Evolutionary conservation across 2,888 invertebrate genomes (phyloP), one percentile per base, ranked within the genome.

Genomic region (Muscina levida): DNA sequence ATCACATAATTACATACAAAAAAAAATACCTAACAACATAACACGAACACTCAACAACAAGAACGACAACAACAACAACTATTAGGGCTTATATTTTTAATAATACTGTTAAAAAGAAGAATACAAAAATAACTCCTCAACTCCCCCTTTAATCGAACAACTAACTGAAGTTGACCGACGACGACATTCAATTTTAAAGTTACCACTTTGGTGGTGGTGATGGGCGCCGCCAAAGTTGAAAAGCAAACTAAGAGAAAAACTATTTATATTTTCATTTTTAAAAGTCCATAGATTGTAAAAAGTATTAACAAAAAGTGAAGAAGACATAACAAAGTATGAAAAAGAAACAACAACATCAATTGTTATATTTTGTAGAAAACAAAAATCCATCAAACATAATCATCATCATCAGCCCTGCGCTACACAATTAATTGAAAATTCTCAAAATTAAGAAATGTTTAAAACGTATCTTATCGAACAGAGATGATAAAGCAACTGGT

Each of bases 211-310:
- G 31, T n/a, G 31, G 31, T 31, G n/a, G 8, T 31, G 31, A 31
- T 31, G 31, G 31, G 8, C 31, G 31, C 74, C 31, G 31, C 74
- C 48, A 67, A 73, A 67, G 51, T 37, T 62, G 37, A 56, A 57
- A 65, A 48, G 31, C 8, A 31, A 31, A 31, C 31, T 31, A 31
- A 5, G 31, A 31, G 31, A 44, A 22, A n/a, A 31, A 68, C 57
- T 74, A 57, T 73, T 78, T 70, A 39, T 42, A 59, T 70, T 78
- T 79, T 75, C 19, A 57, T 62, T 42, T 68, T 68, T 53, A 39
- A 75, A 68, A 59, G 80, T 80, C 77, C 77, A 80, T 71, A 74
- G 73, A 71, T 77, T 80, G 77, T 80, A 80, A 73, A 76, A 80
- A 77, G 65, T 77, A 77, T 73, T 77, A 70, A 80, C 56, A 26